Evolutionary conservation across 92 coral and sea anemone species (phyloP), one percentile per base, ranked within the genome.

Genomic region (Palythoa heliodiscus): DNA sequence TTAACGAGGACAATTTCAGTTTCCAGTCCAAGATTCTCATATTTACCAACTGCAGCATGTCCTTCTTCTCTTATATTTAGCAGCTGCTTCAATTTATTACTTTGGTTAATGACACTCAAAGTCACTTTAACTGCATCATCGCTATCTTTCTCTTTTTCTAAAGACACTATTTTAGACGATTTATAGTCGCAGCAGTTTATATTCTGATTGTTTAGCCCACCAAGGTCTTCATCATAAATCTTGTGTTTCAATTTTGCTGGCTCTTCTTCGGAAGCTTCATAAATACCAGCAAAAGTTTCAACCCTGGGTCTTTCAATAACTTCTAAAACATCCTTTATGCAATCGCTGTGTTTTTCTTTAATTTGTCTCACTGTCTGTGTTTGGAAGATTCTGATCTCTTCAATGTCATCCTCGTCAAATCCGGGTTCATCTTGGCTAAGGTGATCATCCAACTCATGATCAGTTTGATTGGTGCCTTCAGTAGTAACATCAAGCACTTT

Each of bases 381-480:
- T 83, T 94, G 98, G 70, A 92, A 94, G 22, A 92, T 86, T 75
- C 92, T 66, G 2, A 94, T 89, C 57, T 94, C 98, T 67, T 94
- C 92, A 68, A 94, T 94, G 40, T 94, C 98, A 7, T 92, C 93
- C 71, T 94, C 98, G 54, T 92, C 92, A 79, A 94, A 92, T 17
- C 88, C 88, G 38, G 23, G 84, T 48, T 80, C 84, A 66, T 47
- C 60, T 4, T 66, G 84, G 60, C 52, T 50, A 47, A 68, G 14
- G 23, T n/a, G 63, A 15, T 66, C 63, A 2, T 23, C 84, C 40
- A 24, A 66, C 0, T 47, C 38, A 16, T 80, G 22, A 23, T 2
- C 5, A 22, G 13, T 80, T 22, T 67, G 61, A n/a, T 52, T 39
- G 20, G 63, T 48, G 15, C 14, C 48, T 19, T 80, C 84, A 3